These are phyloP conservation scores for Aradus depressus DNA, from an alignment of 2,888 invertebrate species.

Conservation along the genomic window DNA sequence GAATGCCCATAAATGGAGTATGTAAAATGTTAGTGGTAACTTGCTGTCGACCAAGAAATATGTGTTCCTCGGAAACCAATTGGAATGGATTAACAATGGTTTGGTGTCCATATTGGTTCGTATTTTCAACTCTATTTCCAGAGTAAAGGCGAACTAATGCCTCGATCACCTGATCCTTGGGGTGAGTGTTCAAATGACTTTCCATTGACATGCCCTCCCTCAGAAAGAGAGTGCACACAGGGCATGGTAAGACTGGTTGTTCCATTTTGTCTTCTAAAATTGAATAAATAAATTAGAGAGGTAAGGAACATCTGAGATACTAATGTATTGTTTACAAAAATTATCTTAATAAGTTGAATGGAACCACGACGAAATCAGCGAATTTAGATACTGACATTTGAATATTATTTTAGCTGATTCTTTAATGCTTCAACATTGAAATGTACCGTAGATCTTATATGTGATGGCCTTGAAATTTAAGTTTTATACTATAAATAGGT, in stretches of 20 bases:
- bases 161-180: constrained; percentile 77
- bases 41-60: constrained; percentile 22
- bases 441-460: too few species aligned
- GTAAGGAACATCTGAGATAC: too few species aligned
- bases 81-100: constrained; percentile 24
- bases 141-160: constrained; percentile 44
- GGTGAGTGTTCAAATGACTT: constrained; percentile 72
- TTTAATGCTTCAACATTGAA: too few species aligned
- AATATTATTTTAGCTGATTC: too few species aligned
- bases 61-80: constrained; percentile 28
- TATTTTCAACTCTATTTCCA: neutral
- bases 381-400: too few species aligned
- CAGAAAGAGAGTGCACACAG: constrained; percentile 73
- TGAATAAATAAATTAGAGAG: neutral
- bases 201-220: constrained; percentile 72
- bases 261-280: constrained; percentile 21
- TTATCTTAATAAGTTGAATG: too few species aligned
- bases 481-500: too few species aligned
- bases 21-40: constrained; percentile 23
- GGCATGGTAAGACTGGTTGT: constrained; percentile 47
- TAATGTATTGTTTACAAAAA: too few species aligned
- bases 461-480: too few species aligned
- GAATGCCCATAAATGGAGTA: constrained; percentile 23
- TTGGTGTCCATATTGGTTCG: constrained; percentile 18
- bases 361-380: too few species aligned